Percentiles rank a stretch among this genome's conserved stretches.
Conservation (phyloP, 2,888 invertebrate species). For the Agrenia bidenticulata region DNA sequence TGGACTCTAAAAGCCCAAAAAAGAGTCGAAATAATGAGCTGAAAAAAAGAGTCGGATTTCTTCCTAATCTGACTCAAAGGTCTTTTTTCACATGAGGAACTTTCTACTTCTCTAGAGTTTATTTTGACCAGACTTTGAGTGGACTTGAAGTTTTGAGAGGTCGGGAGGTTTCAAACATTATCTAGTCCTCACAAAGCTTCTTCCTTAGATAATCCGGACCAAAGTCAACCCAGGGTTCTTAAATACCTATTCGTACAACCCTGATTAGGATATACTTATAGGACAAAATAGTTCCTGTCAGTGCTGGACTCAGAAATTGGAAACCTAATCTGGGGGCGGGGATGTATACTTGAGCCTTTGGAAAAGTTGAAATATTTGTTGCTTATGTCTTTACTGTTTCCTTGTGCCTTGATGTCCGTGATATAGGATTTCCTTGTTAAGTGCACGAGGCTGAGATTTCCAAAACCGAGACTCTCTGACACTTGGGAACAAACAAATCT, state of each 20-base stretch:
- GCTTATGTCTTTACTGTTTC: not conserved
- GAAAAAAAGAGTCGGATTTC: conserved; percentile 18
- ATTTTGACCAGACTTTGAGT: too few species aligned
- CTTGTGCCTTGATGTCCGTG: not conserved
- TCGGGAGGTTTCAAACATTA: too few species aligned
- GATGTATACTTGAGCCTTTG: conserved; percentile 15
- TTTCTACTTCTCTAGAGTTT: not conserved
- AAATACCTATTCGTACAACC: too few species aligned
- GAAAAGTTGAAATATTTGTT: not conserved
- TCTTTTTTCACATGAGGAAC: conserved; percentile 1
- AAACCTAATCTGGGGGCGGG: conserved; percentile 12
- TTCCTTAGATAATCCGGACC: too few species aligned
- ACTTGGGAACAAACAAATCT: too few species aligned
- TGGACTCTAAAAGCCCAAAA: not conserved
- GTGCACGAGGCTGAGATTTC: conserved; percentile 2
- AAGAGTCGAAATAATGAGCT: conserved; percentile 15
- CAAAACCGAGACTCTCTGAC: too few species aligned
- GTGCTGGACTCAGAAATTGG: too few species aligned
- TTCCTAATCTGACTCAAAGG: not conserved
- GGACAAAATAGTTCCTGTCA: too few species aligned
- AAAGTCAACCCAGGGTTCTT: too few species aligned
- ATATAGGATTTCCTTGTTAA: conserved; percentile 5
- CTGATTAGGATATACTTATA: too few species aligned
- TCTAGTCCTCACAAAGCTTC: too few species aligned
- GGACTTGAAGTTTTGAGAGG: too few species aligned